phyloP scores from a whole-genome alignment of 2,888 invertebrate species.

The Oxyscelio sp. region DNA sequence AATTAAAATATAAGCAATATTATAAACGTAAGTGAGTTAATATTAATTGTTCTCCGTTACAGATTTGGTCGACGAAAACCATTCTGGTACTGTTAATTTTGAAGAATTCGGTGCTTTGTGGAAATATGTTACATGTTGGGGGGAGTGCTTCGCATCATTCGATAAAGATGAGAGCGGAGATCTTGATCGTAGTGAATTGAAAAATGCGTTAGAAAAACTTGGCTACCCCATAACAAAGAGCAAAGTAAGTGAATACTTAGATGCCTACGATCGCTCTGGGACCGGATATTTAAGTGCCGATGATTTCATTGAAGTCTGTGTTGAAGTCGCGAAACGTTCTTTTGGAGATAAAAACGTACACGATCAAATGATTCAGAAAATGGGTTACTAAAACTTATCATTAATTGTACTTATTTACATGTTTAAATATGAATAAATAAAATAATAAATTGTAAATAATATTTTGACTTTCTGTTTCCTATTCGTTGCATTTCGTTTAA shows the following conservation, averaged over 20 bases:
- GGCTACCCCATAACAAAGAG: slow-evolving; percentile 96
- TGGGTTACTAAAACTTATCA: too few relatives aligned
- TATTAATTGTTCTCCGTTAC: too few relatives aligned
- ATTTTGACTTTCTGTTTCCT: too few relatives aligned
- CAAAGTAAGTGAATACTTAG: slow-evolving; percentile 94
- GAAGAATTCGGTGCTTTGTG: slow-evolving; percentile 98
- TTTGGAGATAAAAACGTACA: neutral
- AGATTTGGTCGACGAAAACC: slow-evolving; percentile 93
- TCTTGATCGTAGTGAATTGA: slow-evolving; percentile 96
- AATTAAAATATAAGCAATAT: too few relatives aligned
- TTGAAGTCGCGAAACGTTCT: slow-evolving; percentile 88
- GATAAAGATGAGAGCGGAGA: slow-evolving; percentile 97
- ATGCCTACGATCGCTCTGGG: slow-evolving; percentile 98
- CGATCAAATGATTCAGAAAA: neutral
- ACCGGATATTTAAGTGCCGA: slow-evolving; percentile 97
- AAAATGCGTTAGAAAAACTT: slow-evolving; percentile 96
- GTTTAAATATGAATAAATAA: neutral
- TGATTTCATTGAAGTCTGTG: slow-evolving; percentile 99
- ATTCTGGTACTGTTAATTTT: slow-evolving; percentile 96
- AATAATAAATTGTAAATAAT: too few relatives aligned
- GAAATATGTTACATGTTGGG: slow-evolving; percentile 99
- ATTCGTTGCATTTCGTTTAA: too few relatives aligned
- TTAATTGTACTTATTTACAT: neutral
- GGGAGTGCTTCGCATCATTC: slow-evolving; percentile 97
- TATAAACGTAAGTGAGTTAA: too few relatives aligned